Evolutionary conservation across 2,113 vertebrate genomes (phyloP).

Genomic region (Chaetops frenatus): DNA sequence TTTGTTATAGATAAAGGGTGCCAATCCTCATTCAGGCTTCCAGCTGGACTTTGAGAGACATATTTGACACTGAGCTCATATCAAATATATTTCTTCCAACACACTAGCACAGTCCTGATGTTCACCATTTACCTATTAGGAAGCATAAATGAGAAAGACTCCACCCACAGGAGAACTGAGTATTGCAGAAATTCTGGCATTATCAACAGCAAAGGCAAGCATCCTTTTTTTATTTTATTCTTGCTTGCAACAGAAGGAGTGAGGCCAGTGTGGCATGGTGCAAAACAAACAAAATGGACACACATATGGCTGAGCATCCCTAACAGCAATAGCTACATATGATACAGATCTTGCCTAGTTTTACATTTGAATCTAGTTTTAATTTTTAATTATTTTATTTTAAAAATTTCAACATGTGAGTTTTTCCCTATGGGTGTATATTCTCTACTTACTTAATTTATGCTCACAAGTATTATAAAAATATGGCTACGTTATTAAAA

Average conservation of each 20-base stretch:
- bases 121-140: not conserved
- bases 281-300: not conserved
- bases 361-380: not conserved
- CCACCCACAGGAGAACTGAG: not conserved
- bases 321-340: not conserved
- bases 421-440: not conserved
- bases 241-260: not conserved
- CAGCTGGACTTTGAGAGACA: not conserved
- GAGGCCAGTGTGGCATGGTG: not conserved
- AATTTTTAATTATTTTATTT: not conserved
- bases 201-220: not conserved
- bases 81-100: not conserved
- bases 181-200: not conserved
- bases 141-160: not conserved
- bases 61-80: not conserved
- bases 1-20: not conserved
- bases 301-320: rapidly evolving
- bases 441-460: not conserved
- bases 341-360: not conserved
- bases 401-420: not conserved
- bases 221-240: not conserved
- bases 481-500: not conserved
- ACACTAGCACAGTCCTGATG: not conserved
- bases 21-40: not conserved
- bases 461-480: not conserved